A percentile compares a stretch with the other conserved stretches of the same genome.
phyloP scores from a whole-genome alignment of 2,113 vertebrate species.

The Austrofundulus limnaeus region DNA sequence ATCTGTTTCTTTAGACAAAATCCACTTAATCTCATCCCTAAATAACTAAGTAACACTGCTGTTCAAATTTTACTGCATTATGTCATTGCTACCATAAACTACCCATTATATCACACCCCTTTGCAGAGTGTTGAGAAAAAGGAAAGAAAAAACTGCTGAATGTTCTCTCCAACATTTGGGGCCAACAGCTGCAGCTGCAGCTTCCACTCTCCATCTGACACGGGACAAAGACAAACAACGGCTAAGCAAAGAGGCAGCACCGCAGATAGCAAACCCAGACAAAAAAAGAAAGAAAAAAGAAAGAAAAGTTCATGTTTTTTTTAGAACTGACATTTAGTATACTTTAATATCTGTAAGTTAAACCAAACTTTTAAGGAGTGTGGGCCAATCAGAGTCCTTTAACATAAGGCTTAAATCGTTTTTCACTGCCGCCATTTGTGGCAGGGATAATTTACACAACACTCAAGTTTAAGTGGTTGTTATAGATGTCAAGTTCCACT shows the following conservation, averaged over 20 bases:
- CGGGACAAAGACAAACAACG: background rate
- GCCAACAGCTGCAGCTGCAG: constrained; percentile 6
- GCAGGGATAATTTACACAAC: background rate
- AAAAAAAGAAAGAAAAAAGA: too few relatives aligned
- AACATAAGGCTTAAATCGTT: background rate
- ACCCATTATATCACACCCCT: background rate
- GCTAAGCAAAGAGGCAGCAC: background rate
- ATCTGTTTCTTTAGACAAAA: background rate
- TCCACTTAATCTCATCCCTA: background rate
- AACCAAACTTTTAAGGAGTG: background rate
- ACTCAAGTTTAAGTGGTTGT: background rate
- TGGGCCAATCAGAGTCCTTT: background rate
- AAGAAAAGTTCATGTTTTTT: background rate
- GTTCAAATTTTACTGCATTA: background rate
- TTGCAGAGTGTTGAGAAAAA: background rate
- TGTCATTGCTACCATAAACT: background rate
- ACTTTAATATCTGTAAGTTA: background rate
- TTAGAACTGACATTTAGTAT: background rate
- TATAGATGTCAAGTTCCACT: background rate
- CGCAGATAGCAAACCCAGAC: constrained; percentile 1
- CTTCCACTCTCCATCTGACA: constrained; percentile 2
- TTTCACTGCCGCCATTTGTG: too few relatives aligned
- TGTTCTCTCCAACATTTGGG: background rate
- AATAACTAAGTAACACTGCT: background rate
- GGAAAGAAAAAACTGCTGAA: background rate